Conservation (phyloP, 2,113 vertebrate species). For the Oryzias celebensis region DNA sequence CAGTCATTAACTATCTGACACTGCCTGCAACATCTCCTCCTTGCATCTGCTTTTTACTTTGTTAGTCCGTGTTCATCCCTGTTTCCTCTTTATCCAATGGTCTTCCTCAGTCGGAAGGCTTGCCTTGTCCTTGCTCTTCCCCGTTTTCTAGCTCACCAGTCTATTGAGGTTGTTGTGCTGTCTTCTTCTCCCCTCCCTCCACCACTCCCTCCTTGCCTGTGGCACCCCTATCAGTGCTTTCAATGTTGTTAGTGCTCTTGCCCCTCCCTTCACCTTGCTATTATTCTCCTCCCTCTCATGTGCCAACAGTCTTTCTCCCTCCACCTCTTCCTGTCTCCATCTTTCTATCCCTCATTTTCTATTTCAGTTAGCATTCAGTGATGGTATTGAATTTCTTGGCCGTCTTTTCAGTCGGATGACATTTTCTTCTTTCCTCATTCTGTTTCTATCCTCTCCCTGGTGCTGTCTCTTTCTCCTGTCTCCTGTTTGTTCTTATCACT, state of each 20-base stretch:
- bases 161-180: slow-evolving; percentile 33
- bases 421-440: slow-evolving; percentile 42
- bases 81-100: slow-evolving; percentile 16
- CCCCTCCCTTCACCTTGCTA: slow-evolving; percentile 69
- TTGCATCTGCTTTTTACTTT: slow-evolving; percentile 9
- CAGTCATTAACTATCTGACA: slow-evolving; percentile 6
- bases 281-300: slow-evolving; percentile 61
- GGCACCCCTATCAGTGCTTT: slow-evolving; percentile 58
- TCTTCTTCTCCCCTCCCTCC: slow-evolving; percentile 47
- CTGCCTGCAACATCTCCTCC: slow-evolving; percentile 1
- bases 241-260: slow-evolving; percentile 46
- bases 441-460: slow-evolving; percentile 7
- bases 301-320: slow-evolving; percentile 44
- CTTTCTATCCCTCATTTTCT: slow-evolving; percentile 20
- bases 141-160: slow-evolving; percentile 36
- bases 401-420: slow-evolving; percentile 30
- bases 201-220: slow-evolving; percentile 48
- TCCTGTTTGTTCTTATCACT: slow-evolving; percentile 30
- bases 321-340: slow-evolving; percentile 18
- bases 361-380: slow-evolving; percentile 35
- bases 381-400: slow-evolving; percentile 45
- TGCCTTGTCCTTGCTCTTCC: slow-evolving; percentile 34
- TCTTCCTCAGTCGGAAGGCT: slow-evolving; percentile 25
- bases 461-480: slow-evolving; percentile 11
- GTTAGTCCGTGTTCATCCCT: slow-evolving; percentile 5